Base-by-base conservation (phyloP, 1,140 invertebrate genomes). In the Centruroides vittatus region DNA sequence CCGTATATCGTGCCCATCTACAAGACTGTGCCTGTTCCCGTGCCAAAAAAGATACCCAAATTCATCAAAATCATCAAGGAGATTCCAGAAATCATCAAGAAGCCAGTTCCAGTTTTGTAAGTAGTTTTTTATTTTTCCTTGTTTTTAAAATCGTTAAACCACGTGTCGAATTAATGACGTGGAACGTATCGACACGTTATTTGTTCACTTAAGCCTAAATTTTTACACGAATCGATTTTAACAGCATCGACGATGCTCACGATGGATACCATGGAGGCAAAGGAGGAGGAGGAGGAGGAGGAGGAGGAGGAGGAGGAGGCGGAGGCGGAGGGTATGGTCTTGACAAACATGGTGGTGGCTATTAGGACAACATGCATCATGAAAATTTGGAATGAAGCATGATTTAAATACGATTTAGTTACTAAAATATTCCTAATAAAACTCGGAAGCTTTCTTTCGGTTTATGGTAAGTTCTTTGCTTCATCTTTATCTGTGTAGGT, bases 91-190 rank as follows among this genome's bases (percentile, higher is more conserved):
- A 61, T 61, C 50, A 59, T 65, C 3, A 65, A 65, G 13, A 65
- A 62, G 47, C 60, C 61, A 49, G 61, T 65, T 7, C 64, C 64
- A 10, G 59, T 65, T 41, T 65, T 59, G 64, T 65, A 62, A 62
- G 64, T 62, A 57, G 11, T 11, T 9, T 35, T 23, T 11, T 12
- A 36, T 9, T 13, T 8, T 55, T 55, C 35, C 8, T 41, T 36
- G 5, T 36, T 4, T 57, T 47, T 57, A 57, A 5, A 10, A 13
- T 3, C 46, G 9, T 13, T 35, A 41, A 5, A 41, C 41, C 41
- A 41, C 41, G 41, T 41, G 41, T 23, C 23, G 23, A 23, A 23
- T 23, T 23, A 23, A 23, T 23, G 23, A 23, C 23, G 23, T 23
- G 23, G 23, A 23, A 23, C 23, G 23, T 23, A 23, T 23, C 23